Evolutionary conservation across 2,888 invertebrate genomes (phyloP).

Genomic region (Diaphora mendica): DNA sequence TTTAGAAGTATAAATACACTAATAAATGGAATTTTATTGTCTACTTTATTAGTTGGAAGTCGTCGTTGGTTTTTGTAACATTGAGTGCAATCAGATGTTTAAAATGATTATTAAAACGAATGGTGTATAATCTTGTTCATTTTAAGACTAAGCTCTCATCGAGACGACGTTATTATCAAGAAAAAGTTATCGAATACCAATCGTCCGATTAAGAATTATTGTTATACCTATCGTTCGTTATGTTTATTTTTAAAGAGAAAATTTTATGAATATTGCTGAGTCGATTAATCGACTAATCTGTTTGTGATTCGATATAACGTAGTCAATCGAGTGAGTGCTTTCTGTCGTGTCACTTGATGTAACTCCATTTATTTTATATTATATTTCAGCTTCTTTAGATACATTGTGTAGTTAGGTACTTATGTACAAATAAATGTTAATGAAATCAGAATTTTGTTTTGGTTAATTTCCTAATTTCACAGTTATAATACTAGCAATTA

Average conservation of each 20-base stretch:
- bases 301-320: conserved; percentile 4
- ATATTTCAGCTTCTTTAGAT: conserved; percentile 69
- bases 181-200: neutral
- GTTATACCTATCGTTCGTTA: neutral
- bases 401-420: conserved; percentile 66
- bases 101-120: conserved; percentile 14
- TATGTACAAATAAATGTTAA: conserved; percentile 80
- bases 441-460: conserved; percentile 55
- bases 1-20: conserved; percentile 28
- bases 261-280: neutral
- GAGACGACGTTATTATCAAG: conserved; percentile 24
- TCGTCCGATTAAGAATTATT: neutral
- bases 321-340: conserved; percentile 40
- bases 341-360: conserved; percentile 49
- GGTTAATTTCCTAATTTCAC: conserved; percentile 36
- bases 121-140: conserved; percentile 28
- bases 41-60: conserved; percentile 30
- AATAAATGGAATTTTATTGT: conserved; percentile 50
- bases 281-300: neutral
- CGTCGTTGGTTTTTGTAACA: conserved; percentile 10
- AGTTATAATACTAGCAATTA: conserved; percentile 42
- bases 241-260: neutral
- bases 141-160: conserved; percentile 23
- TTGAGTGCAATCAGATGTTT: conserved; percentile 33
- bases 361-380: conserved; percentile 63